Conservation (phyloP, 2,888 invertebrate genomes). For the Camptogramma bilineatum region DNA sequence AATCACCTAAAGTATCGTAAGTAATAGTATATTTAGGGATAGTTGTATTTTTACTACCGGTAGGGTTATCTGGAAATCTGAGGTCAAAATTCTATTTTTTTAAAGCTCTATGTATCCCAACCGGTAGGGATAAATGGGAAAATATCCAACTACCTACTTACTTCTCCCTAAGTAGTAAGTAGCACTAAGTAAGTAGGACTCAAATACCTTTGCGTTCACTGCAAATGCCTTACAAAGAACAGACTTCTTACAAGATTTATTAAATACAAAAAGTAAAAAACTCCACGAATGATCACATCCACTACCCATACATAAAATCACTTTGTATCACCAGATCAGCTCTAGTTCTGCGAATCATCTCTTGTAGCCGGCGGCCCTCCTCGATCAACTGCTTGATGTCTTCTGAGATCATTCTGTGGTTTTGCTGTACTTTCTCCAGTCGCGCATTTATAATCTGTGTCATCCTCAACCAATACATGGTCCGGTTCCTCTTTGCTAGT, state of each 20-base stretch:
- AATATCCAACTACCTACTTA: no score
- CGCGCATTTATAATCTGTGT: background rate
- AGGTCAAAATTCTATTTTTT: no score
- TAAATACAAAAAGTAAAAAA: background rate
- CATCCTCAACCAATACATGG: background rate
- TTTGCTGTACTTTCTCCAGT: background rate
- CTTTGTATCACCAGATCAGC: background rate
- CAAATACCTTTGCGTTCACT: no score
- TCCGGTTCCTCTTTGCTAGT: background rate
- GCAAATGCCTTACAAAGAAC: background rate
- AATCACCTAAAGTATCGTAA: no score
- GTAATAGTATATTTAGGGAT: no score
- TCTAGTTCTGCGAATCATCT: background rate
- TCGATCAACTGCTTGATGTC: background rate
- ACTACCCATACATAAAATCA: background rate
- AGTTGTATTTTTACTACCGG: no score
- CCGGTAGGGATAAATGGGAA: no score
- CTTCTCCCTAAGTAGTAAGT: no score
- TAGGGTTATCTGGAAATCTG: no score
- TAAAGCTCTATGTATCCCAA: no score
- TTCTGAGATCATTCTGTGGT: background rate
- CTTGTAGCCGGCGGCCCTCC: background rate
- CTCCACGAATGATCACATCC: background rate
- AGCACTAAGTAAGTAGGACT: no score
- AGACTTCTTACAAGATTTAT: background rate